Conservation (phyloP, 53 echinoderm and acorn worm species). For the Crossaster papposus region DNA sequence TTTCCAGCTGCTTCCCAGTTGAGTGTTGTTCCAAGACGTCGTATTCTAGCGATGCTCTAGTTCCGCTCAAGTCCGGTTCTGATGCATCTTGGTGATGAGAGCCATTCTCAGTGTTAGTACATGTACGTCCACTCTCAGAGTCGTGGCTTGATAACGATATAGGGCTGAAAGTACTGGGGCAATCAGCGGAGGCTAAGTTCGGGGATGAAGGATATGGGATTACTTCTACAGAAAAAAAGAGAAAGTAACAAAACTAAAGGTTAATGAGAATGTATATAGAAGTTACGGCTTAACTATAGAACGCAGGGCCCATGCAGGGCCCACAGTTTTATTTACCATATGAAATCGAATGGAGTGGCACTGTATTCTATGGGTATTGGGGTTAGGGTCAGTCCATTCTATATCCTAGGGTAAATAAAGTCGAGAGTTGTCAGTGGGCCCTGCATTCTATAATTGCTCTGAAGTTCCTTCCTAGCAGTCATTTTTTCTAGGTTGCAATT, state of each 20-base stretch:
- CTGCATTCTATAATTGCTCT: no score
- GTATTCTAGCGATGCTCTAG: background rate
- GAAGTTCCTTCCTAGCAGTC: no score
- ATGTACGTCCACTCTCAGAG: background rate
- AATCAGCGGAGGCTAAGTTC: background rate
- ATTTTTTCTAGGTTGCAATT: background rate
- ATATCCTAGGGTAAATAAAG: no score
- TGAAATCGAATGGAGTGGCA: no score
- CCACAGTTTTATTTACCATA: background rate
- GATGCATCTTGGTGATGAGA: background rate
- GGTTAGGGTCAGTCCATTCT: no score
- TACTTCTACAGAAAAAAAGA: background rate
- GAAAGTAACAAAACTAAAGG: background rate
- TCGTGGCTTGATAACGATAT: slow-evolving; percentile 39
- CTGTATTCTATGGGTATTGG: no score
- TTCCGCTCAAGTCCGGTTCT: background rate
- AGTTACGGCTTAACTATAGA: no score
- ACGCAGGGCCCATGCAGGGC: no score
- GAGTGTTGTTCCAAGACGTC: background rate
- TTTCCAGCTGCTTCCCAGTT: background rate
- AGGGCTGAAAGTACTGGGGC: slow-evolving; percentile 15
- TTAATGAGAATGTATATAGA: background rate
- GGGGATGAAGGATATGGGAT: background rate
- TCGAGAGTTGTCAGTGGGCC: no score
- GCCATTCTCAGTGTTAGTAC: background rate